These are phyloP conservation scores for Enteromius mattozi DNA, from an alignment of 2,797 vertebrate species.

Conservation along the genomic window DNA sequence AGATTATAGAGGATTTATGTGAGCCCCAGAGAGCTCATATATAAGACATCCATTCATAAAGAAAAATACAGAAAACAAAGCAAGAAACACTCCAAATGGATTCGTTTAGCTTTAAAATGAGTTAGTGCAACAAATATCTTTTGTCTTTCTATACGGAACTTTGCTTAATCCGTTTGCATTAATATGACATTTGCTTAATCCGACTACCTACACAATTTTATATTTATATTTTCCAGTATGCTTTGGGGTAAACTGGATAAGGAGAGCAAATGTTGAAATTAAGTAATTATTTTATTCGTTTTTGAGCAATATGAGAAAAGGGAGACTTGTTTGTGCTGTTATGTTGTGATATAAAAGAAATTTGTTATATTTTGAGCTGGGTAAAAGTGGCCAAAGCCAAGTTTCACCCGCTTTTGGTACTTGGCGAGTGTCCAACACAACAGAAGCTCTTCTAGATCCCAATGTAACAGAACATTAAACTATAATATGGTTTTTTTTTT, in stretches of 20 bases:
- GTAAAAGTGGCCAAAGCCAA: background rate
- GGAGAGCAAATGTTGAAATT: background rate
- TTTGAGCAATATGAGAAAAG: background rate
- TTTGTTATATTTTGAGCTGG: background rate
- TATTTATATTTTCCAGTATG: background rate
- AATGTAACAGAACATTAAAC: slow-evolving; percentile 6
- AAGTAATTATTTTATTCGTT: background rate
- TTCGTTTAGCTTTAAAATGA: background rate
- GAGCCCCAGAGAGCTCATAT: slow-evolving; percentile 12
- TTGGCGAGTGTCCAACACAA: background rate
- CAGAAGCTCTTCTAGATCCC: slow-evolving; percentile 5
- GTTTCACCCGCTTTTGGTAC: background rate
- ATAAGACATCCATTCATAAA: slow-evolving; percentile 36
- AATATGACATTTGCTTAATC: background rate
- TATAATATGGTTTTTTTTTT: background rate
- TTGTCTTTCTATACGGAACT: background rate
- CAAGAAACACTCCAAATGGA: background rate
- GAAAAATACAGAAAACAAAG: slow-evolving; percentile 22
- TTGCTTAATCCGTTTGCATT: background rate
- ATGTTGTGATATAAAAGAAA: background rate
- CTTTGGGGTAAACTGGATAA: background rate
- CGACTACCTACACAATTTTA: background rate
- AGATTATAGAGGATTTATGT: slow-evolving; percentile 24
- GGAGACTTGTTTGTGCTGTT: background rate
- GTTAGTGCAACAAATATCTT: background rate